Base-by-base conservation (phyloP, 1,140 invertebrate species). In the Cyclargus thomasi region DNA sequence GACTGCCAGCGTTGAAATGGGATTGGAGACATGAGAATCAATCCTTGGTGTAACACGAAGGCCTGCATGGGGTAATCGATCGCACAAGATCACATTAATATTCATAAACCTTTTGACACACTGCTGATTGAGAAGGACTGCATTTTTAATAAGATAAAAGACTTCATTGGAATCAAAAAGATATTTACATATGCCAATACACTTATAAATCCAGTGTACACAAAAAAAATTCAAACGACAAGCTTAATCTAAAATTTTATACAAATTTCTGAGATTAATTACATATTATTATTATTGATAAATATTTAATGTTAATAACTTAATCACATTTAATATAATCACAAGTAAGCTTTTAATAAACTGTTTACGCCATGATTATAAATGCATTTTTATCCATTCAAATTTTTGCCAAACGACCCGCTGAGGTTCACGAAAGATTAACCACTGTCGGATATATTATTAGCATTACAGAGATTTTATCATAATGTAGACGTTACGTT, bases 361-460 rank as follows among this genome's bases (percentile, higher is more conserved):
- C 83, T 82, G 77, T 70, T 72, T 20, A 64, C 64, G 77, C 85
- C 80, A 75, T 83, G 80, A 67, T 77, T 84, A 85, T 82, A 72
- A 67, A 73, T 87, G 82, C 79, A 85, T 82, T 84, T 81, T 80
- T 74, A 80, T 75, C 71, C 74, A 79, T 80, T 75, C 76, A 80
- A 76, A 79, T 84, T 82, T 85, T 85, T 80, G 74, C 70, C 67
- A 81, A 84, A 82, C 82, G 82, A 83, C 76, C 77, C 76, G 70
- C 68, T 71, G 68, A 62, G 72, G 73, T 85, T 86, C 80, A 85
- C 83, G 83, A 80, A 79, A 86, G 83, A 87, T 87, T 87, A 87
- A 81, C 83, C 83, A 80, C 80, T 64, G 74, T 69, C 74, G 69
- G 68, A 69, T 64, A 76, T 76, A 72, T 63, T 77, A 84, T 86